Conservation (phyloP, 1,140 invertebrate species). For the Drosophila pandora region DNA sequence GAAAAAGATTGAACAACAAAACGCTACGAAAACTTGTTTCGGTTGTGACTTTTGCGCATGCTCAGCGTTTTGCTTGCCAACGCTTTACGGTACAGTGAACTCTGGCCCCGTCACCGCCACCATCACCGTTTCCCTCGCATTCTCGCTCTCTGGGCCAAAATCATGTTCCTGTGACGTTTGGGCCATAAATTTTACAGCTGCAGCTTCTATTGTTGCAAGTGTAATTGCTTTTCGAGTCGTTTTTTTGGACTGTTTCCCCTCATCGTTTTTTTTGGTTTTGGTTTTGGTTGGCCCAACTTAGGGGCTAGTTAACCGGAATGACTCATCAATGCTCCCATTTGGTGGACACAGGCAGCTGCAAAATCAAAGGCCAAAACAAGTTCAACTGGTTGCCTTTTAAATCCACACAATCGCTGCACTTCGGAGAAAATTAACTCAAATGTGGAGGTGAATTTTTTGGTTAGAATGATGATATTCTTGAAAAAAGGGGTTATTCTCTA, state of each 20-base stretch:
- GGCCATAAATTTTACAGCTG: conserved; percentile 74
- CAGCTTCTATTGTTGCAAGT: conserved; percentile 75
- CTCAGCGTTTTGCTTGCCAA: conserved; percentile 67
- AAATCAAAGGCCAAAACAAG: conserved; percentile 64
- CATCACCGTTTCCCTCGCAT: not conserved
- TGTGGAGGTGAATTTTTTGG: not conserved
- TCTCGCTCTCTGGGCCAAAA: conserved; percentile 29
- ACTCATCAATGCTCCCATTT: conserved; percentile 60
- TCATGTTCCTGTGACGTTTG: conserved; percentile 77
- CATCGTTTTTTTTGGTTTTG: conserved; percentile 13
- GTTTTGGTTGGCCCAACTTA: conserved; percentile 17
- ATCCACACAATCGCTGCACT: conserved; percentile 58
- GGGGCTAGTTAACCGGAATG: conserved; percentile 52
- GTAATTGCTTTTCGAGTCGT: conserved; percentile 57
- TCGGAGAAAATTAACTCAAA: conserved; percentile 5
- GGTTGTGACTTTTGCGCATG: conserved; percentile 74
- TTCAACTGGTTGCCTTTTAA: conserved; percentile 73
- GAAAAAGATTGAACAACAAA: conserved; percentile 48
- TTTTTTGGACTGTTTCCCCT: conserved; percentile 48
- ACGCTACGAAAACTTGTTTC: conserved; percentile 69
- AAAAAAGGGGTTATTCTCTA: too few relatives aligned
- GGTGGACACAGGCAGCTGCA: conserved; percentile 61
- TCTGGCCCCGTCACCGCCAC: conserved; percentile 21
- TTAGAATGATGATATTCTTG: not conserved
- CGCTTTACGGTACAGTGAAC: conserved; percentile 80